Base-by-base conservation (phyloP, 2,113 vertebrate genomes). In the Melanostigma gelatinosum region DNA sequence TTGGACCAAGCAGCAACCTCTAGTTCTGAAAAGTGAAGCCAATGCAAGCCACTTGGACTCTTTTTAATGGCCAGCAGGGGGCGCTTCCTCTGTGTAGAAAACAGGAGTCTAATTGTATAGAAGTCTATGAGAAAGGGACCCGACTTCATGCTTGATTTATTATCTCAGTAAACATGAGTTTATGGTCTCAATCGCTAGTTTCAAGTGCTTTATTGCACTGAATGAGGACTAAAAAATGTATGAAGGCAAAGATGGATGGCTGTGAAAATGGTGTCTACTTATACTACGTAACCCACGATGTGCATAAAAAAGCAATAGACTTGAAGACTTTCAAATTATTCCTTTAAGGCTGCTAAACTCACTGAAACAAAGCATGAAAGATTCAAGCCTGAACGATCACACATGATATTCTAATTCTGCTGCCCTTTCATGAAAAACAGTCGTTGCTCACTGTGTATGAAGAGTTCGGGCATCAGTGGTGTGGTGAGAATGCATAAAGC, bases 291-390 rank as follows among this genome's bases (percentile, higher is more conserved):
- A 78, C 27, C 8, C 12, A 8, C 12, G 1, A 48, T 69, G 57
- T 42, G 44, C 54, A 74, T 76, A 62, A 73, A 76, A 50, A 50
- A 61, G 9, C 46, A 61, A 80, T 6, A 69, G 79, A 87, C 74
- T 36, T 69, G 34, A 69, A 68, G 13, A 46, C n/a, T 54, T 74
- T 77, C 40, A 61, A 62, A 83, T 72, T 60, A 77, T 88, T 89
- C 73, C 73, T 83, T 72, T 72, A 80, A 57, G 71, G 66, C 54
- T 78, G 65, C 58, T 72, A 77, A 75, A 83, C 50, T 82, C 65
- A 68, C 69, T 78, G 80, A 78, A 80, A 69, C 58, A 68, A 69
- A 72, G 86, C 86, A 88, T 88, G 80, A 67, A 44, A 27, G 58
- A 83, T 75, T 85, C 61, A 77, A 80, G 69, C 80, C 63, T 78